Evolutionary conservation across 2,888 invertebrate species (phyloP).

Genomic region (Gastrophysa polygoni): DNA sequence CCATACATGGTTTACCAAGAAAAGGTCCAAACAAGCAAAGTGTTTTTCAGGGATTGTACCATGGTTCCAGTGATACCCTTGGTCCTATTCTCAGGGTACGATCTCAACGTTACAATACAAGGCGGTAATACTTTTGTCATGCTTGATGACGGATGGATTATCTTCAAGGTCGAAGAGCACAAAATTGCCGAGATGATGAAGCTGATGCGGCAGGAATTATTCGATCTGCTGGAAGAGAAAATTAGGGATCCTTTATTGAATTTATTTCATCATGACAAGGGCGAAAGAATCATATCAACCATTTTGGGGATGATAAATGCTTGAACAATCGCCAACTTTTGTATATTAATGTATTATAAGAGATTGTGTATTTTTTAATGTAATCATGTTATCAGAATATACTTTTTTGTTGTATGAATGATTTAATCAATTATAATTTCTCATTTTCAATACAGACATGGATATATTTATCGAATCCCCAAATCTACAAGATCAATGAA

Average conservation of each 20-base stretch:
- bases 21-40: slow-evolving; percentile 79
- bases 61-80: slow-evolving; percentile 79
- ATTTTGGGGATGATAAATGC: slow-evolving; percentile 64
- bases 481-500: no score
- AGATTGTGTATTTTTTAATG: no score
- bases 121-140: slow-evolving; percentile 75
- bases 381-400: no score
- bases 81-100: slow-evolving; percentile 76
- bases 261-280: slow-evolving; percentile 73
- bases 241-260: slow-evolving; percentile 81
- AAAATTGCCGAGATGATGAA: slow-evolving; percentile 85
- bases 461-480: no score
- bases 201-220: slow-evolving; percentile 75
- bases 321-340: neutral
- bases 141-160: slow-evolving; percentile 82
- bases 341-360: no score
- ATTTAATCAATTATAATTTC: no score
- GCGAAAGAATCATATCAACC: slow-evolving; percentile 76
- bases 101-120: slow-evolving; percentile 73
- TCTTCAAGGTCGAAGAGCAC: slow-evolving; percentile 77
- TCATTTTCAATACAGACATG: no score
- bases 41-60: slow-evolving; percentile 80
- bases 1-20: slow-evolving; percentile 84
- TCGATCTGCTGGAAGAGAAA: slow-evolving; percentile 80
- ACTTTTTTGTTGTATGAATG: no score